Base-by-base conservation (phyloP, 2,888 invertebrate genomes). In the Sphecodes monilicornis region DNA sequence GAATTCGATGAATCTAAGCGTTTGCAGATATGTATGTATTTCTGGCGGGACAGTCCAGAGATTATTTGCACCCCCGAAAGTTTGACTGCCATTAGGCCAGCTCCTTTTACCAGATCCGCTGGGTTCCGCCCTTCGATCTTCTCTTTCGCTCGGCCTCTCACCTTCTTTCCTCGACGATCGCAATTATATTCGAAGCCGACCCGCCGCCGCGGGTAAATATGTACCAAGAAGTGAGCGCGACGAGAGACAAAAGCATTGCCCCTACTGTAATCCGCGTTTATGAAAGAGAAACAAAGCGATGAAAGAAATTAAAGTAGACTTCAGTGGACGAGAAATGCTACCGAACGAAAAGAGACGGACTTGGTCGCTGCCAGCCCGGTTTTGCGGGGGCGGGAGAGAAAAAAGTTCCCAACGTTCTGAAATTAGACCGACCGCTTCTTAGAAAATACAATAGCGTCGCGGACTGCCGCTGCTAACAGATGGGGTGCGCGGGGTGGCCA, bases 361-460 rank as follows among this genome's bases (percentile, higher is more conserved):
- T 60, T 16, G 60, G 18, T 8, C 60, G 66, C 4, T 66, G 39
- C 10, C 4, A n/a, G 68, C 22, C 54, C n/a, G 3, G n/a, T n/a
- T n/a, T 54, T 54, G 54, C n/a, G n/a, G 50, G 22, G 8, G 32
- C 29, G 32, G 36, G 68, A 26, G 60, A 43, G 13, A 16, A 36
- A 68, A 50, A 66, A 43, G 75, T 66, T 78, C 71, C n/a, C 68
- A 71, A 54, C 75, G 60, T 66, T 39, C 32, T 43, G 80, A 79
- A 86, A 86, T 86, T 86, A 82, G 82, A 76, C 76, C 86, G 78
- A 64, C 73, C 70, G 86, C 74, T 86, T 85, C 86, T 86, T 86
- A 85, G 82, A 85, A 76, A 79, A 74, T 81, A 85, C 74, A 86
- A 86, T 79, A 73, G 78, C 85, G 54, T 60, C 64, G 79, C 46